Evolutionary conservation across 2,888 invertebrate genomes (phyloP), one percentile per base, ranked within the genome.

Genomic region (Ochropleura leucogaster): DNA sequence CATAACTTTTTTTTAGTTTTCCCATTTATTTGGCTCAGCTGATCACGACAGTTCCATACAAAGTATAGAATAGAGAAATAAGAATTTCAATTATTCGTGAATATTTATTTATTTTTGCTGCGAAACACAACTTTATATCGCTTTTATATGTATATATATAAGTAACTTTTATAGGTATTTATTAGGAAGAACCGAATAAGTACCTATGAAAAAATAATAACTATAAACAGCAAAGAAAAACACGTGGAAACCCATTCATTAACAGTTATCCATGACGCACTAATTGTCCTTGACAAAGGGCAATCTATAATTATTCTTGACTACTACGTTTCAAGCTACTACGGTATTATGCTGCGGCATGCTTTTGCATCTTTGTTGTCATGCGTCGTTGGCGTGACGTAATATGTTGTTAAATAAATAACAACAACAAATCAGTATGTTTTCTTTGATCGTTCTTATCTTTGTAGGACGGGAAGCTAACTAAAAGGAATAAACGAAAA

Each of bases 241-340:
- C 57, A 51, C 4, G n/a, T 16, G 55, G 44, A 57, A 69, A 20
- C 18, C 30, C 60, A 18, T 63, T 70, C 44, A 57, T 49, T n/a
- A 57, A 72, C n/a, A 51, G 8, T n/a, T 7, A 51, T 20, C 4
- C 30, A 20, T 73, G 74, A 80, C 74, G 59, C 51, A 8, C 42
- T 53, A 40, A n/a, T 60, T 44, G 64, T 47, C 64, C 80, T 77
- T 77, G 80, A 47, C 40, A 74, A 10, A n/a, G 42, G 40, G 9
- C 42, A 75, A 60, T 59, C 12, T 69, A 60, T 66, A 20, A n/a
- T 16, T 60, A n/a, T 68, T 42, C 8, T 59, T 30, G 8, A 3
- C 12, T 60, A 30, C 30, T 67, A 42, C 30, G 40, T n/a, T n/a
- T n/a, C n/a, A n/a, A n/a, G n/a, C 12, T 60, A 30, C 30, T 67